Base-by-base conservation (phyloP, 64 coral and sea anemone species). In the Stichodactyla mertensii region DNA sequence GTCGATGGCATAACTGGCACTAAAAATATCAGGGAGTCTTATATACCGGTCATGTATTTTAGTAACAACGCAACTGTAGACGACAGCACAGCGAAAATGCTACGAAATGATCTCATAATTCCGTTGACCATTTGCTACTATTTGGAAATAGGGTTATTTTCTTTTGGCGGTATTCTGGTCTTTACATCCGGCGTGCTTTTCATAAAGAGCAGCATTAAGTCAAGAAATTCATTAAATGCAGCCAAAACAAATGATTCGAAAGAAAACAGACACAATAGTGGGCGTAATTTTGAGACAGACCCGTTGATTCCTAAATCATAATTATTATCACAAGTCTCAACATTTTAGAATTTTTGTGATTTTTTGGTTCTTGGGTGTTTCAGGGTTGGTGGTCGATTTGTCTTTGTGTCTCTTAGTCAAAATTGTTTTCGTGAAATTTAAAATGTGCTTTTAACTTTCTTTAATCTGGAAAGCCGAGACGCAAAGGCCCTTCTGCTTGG, bases 11-110 rank as follows among this genome's bases (percentile, higher is more conserved):
- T 97, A 0, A 58, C 9, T 6, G 84, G 92, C 83, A 97, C 89
- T 14, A 77, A 61, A 6, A 77, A 77, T 4, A 61, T 93, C 11
- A 67, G 77, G 3, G 64, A 93, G 56, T 85, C 88, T 4, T 87
- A 88, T 55, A 18, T 97, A 5, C 94, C 94, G 14, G 85, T 97
- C 10, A 82, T 97, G 71, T 93, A 89, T 16, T 97, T 97, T 26
- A 89, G 88, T 23, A 84, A 87, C 45, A 84, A 23, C 6, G 91
- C 86, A 5, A 85, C 77, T 55, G 85, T 92, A 13, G 90, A 92
- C 77, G 60, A 78, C 5, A 54, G 55, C 4, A 87, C 85, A 36
- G 90, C 78, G 1, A 82, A 77, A 20, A 92, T 52, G n/a, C 51
- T 92, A 28, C 83, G 55, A 26, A 24, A 56, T 14, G 90, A 83